These are phyloP conservation scores for Nyctereutes procyonoides DNA, from an alignment of 2,113 vertebrate genomes.

Conservation along the genomic window DNA sequence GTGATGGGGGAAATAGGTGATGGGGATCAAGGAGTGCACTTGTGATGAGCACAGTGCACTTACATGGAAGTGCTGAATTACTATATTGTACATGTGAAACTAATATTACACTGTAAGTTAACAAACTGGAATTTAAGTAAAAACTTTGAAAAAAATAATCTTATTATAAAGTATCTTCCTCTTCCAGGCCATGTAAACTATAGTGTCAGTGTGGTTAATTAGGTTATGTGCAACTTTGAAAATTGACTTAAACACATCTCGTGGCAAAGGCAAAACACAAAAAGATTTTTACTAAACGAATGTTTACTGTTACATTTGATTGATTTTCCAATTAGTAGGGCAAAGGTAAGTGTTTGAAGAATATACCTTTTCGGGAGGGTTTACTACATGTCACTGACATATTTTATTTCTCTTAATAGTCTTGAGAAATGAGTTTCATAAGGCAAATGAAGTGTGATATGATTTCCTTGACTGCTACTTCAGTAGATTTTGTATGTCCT, in stretches of 20 bases:
- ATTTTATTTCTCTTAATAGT: neutral
- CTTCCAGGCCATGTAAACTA: neutral
- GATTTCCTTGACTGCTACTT: neutral
- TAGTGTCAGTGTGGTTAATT: neutral
- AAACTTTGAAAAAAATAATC: neutral
- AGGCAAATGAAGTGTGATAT: fast-evolving
- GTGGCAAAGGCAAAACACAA: neutral
- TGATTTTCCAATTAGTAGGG: neutral
- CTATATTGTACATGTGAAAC: neutral
- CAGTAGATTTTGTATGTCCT: neutral
- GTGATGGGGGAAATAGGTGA: neutral
- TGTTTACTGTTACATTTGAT: neutral
- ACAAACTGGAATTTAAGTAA: neutral
- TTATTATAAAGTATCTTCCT: neutral
- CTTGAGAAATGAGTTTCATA: neutral
- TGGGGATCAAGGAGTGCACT: neutral
- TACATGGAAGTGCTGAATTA: neutral
- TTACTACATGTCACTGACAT: neutral
- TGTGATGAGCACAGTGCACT: neutral
- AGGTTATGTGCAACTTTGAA: neutral
- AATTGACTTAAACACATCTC: neutral
- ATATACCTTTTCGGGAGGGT: neutral
- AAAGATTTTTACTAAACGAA: neutral
- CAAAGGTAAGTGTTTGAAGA: neutral
- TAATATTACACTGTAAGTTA: neutral